A percentile compares a stretch with the other conserved stretches of the same genome.
Evolutionary conservation across 2,113 vertebrate species (phyloP).

Genomic region (Takifugu flavidus): DNA sequence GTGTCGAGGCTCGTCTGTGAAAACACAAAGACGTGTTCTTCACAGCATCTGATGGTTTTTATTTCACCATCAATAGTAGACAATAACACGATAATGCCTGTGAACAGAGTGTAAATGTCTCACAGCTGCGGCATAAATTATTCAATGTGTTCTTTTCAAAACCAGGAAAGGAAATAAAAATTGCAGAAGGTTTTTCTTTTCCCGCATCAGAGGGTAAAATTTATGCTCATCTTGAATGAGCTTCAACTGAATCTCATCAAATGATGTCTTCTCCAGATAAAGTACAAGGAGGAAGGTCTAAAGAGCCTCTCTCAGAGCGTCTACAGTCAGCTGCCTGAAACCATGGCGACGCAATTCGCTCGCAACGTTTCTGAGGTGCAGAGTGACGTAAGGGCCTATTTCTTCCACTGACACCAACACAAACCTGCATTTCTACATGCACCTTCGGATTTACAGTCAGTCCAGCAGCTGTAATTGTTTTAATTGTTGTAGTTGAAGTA

Average conservation of each 20-base stretch:
- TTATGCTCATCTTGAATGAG: too few relatives aligned
- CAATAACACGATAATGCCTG: too few relatives aligned
- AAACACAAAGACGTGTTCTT: neutral
- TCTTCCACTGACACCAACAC: too few relatives aligned
- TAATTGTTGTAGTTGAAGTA: conserved; percentile 70
- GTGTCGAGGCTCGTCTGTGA: neutral
- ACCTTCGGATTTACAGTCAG: too few relatives aligned
- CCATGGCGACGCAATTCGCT: conserved; percentile 28
- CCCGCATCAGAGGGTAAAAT: too few relatives aligned
- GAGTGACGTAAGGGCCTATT: conserved; percentile 75
- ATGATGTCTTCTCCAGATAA: conserved; percentile 17
- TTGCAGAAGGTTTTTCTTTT: too few relatives aligned
- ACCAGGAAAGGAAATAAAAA: too few relatives aligned
- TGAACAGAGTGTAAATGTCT: too few relatives aligned
- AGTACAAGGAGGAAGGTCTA: conserved; percentile 31
- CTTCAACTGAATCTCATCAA: too few relatives aligned
- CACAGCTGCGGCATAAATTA: too few relatives aligned
- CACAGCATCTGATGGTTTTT: neutral
- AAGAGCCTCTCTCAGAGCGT: conserved; percentile 27
- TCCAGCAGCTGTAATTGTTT: rapidly evolving
- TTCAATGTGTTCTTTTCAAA: too few relatives aligned
- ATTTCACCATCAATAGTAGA: too few relatives aligned
- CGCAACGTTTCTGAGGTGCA: conserved; percentile 74
- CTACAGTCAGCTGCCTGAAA: conserved; percentile 45
- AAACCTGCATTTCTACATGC: neutral